Evolutionary conservation across 1,140 invertebrate species (phyloP).

Genomic region (Drosophila novamexicana): DNA sequence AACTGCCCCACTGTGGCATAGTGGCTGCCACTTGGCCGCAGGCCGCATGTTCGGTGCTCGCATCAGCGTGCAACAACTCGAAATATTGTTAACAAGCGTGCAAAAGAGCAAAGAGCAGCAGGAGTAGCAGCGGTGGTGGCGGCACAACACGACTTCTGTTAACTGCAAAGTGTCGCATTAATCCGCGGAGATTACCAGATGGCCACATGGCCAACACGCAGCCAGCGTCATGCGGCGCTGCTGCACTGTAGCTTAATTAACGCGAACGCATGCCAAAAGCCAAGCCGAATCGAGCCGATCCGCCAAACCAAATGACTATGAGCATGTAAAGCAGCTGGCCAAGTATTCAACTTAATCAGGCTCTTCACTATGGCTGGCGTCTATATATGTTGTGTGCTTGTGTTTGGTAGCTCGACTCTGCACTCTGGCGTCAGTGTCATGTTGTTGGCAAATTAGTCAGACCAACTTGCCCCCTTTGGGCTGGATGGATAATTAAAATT

Average conservation of each 20-base stretch:
- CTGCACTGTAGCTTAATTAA: constrained; percentile 72
- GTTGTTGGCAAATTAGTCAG: constrained; percentile 80
- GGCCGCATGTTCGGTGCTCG: constrained; percentile 60
- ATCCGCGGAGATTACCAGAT: constrained; percentile 76
- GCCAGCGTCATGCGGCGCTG: constrained; percentile 36
- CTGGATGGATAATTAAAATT: constrained; percentile 68
- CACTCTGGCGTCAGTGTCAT: constrained; percentile 58
- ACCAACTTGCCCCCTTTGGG: constrained; percentile 11
- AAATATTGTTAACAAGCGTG: constrained; percentile 80
- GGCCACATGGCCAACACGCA: constrained; percentile 59
- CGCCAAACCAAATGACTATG: constrained; percentile 7
- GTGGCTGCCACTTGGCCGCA: constrained; percentile 55
- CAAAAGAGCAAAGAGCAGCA: constrained; percentile 60
- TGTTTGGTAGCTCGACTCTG: constrained; percentile 3
- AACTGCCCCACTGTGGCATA: constrained; percentile 57
- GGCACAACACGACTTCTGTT: constrained; percentile 63
- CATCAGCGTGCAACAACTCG: constrained; percentile 54
- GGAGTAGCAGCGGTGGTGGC: constrained; percentile 3
- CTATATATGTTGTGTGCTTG: not conserved
- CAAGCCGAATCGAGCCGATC: constrained; percentile 42
- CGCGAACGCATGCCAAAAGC: constrained; percentile 74
- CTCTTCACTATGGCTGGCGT: constrained; percentile 27
- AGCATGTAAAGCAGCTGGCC: constrained; percentile 44
- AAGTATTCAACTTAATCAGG: constrained; percentile 76
- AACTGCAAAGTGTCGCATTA: constrained; percentile 69